A percentile compares a stretch with the other conserved stretches of the same genome.
Evolutionary conservation across 2,888 invertebrate species (phyloP).

Genomic region (Flexamia atlantica): DNA sequence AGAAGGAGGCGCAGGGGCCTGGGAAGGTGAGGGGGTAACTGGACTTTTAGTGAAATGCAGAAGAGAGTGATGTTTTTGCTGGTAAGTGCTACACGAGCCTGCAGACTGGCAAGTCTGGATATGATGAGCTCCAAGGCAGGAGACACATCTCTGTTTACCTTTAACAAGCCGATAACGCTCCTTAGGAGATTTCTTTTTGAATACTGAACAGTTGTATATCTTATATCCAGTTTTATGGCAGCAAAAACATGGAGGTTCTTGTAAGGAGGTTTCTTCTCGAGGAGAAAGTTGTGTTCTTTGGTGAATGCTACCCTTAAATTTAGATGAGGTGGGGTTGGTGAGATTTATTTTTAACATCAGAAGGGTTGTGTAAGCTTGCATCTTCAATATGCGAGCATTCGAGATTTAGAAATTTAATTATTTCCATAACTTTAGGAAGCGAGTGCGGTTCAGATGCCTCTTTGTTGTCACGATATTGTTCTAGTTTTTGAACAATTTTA

Average conservation of each 20-base stretch:
- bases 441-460: not conserved
- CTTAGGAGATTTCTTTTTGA: not conserved
- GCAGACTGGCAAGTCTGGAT: too few relatives aligned
- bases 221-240: not conserved
- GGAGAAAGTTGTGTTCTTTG: too few relatives aligned
- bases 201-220: not conserved
- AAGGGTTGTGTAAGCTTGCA: too few relatives aligned
- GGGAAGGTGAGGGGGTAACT: not conserved
- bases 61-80: slow-evolving; percentile 33
- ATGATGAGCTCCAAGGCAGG: too few relatives aligned
- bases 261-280: not conserved
- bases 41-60: slow-evolving; percentile 12
- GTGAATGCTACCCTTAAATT: not conserved
- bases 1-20: too few relatives aligned
- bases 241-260: not conserved
- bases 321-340: not conserved
- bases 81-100: too few relatives aligned
- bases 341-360: too few relatives aligned
- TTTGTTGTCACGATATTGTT: not conserved
- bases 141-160: too few relatives aligned
- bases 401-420: too few relatives aligned
- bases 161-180: not conserved
- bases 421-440: not conserved
- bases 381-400: too few relatives aligned
- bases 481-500: not conserved